Conservation (phyloP, 2,113 vertebrate genomes). For the Sapayoa aenigma region DNA sequence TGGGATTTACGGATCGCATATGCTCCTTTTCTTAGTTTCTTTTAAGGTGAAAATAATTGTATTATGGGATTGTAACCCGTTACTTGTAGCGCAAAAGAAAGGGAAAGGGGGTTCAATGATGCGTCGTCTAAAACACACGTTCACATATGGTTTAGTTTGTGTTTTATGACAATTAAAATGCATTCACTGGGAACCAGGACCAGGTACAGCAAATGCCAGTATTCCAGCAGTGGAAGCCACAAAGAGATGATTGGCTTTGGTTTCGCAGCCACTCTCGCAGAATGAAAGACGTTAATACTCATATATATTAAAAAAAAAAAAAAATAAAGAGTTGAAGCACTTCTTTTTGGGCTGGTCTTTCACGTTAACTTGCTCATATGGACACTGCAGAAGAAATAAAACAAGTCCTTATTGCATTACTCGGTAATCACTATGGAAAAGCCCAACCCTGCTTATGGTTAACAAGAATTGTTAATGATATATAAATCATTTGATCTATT, state of each 20-base stretch:
- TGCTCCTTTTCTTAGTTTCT: not conserved
- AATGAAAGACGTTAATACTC: not conserved
- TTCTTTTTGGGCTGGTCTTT: conserved; percentile 85
- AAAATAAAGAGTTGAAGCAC: conserved; percentile 74
- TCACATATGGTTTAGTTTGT: conserved; percentile 10
- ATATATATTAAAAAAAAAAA: conserved; percentile 79
- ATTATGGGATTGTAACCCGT: not conserved
- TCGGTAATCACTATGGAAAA: conserved; percentile 44
- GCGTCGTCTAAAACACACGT: not conserved
- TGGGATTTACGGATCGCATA: not conserved
- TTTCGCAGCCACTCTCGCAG: not conserved
- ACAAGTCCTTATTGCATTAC: conserved; percentile 32
- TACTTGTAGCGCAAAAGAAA: not conserved
- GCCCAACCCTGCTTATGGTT: not conserved
- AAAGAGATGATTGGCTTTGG: not conserved
- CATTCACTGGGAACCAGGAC: not conserved
- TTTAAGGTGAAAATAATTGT: not conserved
- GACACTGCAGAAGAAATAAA: conserved; percentile 81
- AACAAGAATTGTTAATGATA: conserved; percentile 54
- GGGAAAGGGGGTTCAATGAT: not conserved
- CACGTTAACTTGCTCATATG: conserved; percentile 83
- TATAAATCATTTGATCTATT: conserved; percentile 61
- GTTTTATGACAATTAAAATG: conserved; percentile 43
- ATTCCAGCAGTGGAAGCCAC: not conserved
- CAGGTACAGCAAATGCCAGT: not conserved